Evolutionary conservation across 1,140 invertebrate genomes (phyloP).

Genomic region (Oryctes rhinoceros): DNA sequence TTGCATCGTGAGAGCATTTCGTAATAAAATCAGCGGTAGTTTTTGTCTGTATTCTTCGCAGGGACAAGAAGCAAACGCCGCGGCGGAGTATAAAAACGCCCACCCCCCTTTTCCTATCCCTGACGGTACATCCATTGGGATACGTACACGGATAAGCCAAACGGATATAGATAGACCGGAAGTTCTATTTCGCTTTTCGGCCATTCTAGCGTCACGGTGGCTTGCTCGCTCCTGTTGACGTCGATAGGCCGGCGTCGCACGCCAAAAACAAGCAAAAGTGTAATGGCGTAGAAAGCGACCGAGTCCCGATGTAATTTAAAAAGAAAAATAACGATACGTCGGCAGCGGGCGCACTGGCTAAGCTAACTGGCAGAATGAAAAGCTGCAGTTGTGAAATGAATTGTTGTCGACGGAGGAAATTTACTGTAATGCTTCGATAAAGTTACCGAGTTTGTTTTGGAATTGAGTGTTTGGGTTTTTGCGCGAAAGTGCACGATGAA

Average conservation of each 20-base stretch:
- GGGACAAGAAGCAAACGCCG: background rate
- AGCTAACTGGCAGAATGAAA: background rate
- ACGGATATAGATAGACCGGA: constrained; percentile 41
- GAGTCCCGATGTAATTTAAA: constrained; percentile 20
- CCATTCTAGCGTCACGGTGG: constrained; percentile 45
- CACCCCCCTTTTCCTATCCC: background rate
- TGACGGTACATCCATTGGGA: background rate
- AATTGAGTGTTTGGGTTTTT: constrained; percentile 26
- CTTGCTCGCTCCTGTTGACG: constrained; percentile 44
- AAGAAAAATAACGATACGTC: constrained; percentile 28
- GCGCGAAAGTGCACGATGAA: background rate
- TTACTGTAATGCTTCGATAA: background rate
- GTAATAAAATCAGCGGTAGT: constrained; percentile 29
- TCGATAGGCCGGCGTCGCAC: constrained; percentile 43
- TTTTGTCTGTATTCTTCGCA: background rate
- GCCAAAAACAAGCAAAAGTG: constrained; percentile 46
- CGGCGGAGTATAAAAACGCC: background rate
- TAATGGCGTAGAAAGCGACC: constrained; percentile 45
- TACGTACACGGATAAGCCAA: background rate
- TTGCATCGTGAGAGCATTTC: constrained; percentile 31
- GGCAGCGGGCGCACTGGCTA: background rate
- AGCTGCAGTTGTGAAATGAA: constrained; percentile 19
- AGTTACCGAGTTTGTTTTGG: constrained; percentile 26
- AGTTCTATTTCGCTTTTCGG: constrained; percentile 40
- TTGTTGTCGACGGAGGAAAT: constrained; percentile 12